Percentiles rank a stretch among this genome's conserved stretches.
Conservation (phyloP, 2,888 invertebrate species). For the Lasioglossum marginatum region DNA sequence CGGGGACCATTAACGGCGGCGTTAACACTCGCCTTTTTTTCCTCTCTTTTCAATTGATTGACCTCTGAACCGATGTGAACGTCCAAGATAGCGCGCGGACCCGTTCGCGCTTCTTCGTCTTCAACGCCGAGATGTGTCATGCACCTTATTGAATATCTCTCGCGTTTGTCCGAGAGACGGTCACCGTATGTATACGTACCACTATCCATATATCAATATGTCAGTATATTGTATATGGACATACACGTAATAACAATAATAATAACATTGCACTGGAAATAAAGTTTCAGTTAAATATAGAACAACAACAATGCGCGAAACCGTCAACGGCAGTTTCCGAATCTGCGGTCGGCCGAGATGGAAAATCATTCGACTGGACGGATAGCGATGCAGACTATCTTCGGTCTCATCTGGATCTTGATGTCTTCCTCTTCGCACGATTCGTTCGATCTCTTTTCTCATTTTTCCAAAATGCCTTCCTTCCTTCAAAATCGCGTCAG, state of each 20-base stretch:
- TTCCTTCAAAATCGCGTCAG: too few species aligned
- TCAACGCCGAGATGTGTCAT: conserved; percentile 56
- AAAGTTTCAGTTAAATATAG: conserved; percentile 58
- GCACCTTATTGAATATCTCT: conserved; percentile 64
- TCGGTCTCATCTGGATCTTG: background rate
- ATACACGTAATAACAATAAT: conserved; percentile 14
- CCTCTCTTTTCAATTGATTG: conserved; percentile 56
- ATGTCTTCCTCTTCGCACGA: background rate
- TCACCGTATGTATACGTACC: background rate
- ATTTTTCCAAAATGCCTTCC: background rate
- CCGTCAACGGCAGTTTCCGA: conserved; percentile 34
- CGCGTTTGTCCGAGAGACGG: conserved; percentile 56
- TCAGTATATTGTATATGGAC: background rate
- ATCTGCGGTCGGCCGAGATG: conserved; percentile 20
- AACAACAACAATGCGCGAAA: conserved; percentile 41
- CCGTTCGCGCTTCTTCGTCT: conserved; percentile 21
- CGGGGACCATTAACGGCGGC: conserved; percentile 49
- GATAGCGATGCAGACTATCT: background rate
- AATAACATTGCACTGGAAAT: conserved; percentile 28
- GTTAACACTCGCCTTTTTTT: conserved; percentile 34
- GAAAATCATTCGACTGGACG: background rate
- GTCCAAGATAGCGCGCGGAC: conserved; percentile 50
- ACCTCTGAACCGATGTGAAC: conserved; percentile 58
- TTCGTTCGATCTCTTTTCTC: background rate
- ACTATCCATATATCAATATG: background rate